These are phyloP conservation scores for Sinocyclocheilus anophthalmus DNA, from an alignment of 2,113 vertebrate genomes.

Conservation along the genomic window DNA sequence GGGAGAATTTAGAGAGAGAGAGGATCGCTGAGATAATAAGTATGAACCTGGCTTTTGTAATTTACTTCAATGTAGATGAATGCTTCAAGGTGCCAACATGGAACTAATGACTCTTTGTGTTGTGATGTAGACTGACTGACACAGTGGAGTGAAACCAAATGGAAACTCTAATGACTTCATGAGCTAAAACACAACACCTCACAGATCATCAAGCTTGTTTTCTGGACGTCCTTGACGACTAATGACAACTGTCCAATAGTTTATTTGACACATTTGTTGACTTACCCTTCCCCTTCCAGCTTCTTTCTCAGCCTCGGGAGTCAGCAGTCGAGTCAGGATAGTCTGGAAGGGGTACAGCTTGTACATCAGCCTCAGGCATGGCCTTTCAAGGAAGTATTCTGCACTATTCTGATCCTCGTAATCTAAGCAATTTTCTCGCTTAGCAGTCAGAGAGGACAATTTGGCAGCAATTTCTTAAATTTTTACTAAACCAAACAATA, in stretches of 20 bases:
- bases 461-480: background rate
- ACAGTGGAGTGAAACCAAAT: slow-evolving; percentile 2
- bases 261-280: slow-evolving; percentile 25
- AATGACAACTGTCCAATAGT: background rate
- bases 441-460: background rate
- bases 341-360: slow-evolving; percentile 66
- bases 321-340: slow-evolving; percentile 67
- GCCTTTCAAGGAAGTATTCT: slow-evolving; percentile 53
- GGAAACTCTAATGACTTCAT: slow-evolving; percentile 4
- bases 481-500: slow-evolving; percentile 10
- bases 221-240: background rate
- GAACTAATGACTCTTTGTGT: background rate
- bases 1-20: background rate
- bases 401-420: slow-evolving; percentile 45
- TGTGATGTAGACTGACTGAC: background rate
- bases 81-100: background rate
- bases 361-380: slow-evolving; percentile 64
- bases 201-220: slow-evolving; percentile 1
- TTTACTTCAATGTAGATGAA: background rate
- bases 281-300: slow-evolving; percentile 74
- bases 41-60: slow-evolving; percentile 9
- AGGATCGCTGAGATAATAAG: background rate
- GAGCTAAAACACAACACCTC: slow-evolving; percentile 27
- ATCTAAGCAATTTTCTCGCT: slow-evolving; percentile 50
- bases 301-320: slow-evolving; percentile 61